Base-by-base conservation (phyloP, 2,113 vertebrate species). In the Pao palembangensis region DNA sequence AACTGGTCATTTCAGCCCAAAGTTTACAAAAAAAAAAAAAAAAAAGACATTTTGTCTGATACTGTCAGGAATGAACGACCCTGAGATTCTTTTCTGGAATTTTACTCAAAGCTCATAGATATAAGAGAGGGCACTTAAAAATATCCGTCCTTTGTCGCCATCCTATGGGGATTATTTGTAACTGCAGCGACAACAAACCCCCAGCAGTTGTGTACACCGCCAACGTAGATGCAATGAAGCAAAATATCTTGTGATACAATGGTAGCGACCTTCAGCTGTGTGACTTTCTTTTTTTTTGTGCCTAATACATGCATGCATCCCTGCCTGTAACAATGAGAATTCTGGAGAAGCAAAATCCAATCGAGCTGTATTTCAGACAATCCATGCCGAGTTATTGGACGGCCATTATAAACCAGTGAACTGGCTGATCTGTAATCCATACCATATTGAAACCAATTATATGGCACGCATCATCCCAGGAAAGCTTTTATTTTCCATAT, bases 401-500 rank as follows among this genome's bases (percentile, higher is more conserved):
- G 44, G 15, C 61, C 67, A 28, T 67, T 75, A 61, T 75, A 67
- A 53, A 79, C 61, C 41, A 23, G 23, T 67, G 67, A 71, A 76
- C 71, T 71, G 71, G 68, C 44, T 16, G 44, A 82, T 88, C 75
- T 67, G 46, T 68, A 69, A 74, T 76, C 73, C 73, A 43, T 66
- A 69, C 76, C 61, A 65, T 74, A 72, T 34, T 56, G 60, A 50
- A n/a, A 67, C 66, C 47, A 71, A 87, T 89, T 88, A 89, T 79
- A 85, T 80, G 62, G 51, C 58, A 55, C 64, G 66, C 66, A 75
- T 87, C 76, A 78, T 75, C 82, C 71, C 72, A 5, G 71, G 75
- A 79, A 85, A 86, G 85, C 89, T 89, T 85, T 85, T 84, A 88
- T 90, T 92, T 90, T 89, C 87, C 88, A 87, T 85, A 85, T 79